A percentile compares a stretch with the other conserved stretches of the same genome.
Conservation (phyloP, 2,113 vertebrate species). For the Xiphias gladius region DNA sequence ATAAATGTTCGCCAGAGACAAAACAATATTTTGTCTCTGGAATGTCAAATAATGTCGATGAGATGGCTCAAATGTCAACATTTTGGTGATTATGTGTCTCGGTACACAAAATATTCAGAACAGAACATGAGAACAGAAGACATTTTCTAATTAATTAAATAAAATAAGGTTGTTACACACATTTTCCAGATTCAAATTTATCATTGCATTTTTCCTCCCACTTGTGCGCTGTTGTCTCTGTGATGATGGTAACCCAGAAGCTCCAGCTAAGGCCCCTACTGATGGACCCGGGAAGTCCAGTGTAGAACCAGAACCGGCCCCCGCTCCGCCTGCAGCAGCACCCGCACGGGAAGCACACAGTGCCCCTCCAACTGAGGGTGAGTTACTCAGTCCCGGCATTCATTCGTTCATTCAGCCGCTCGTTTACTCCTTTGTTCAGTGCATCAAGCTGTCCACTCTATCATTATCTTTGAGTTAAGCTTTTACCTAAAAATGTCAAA, state of each 20-base stretch:
- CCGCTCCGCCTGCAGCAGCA: conserved; percentile 30
- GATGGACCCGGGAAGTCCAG: conserved; percentile 19
- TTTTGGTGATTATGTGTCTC: background rate
- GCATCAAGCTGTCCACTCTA: background rate
- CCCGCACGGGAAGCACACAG: conserved; percentile 36
- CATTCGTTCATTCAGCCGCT: background rate
- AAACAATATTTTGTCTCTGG: background rate
- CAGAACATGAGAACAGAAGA: background rate
- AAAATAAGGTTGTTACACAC: background rate
- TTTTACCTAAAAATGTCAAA: conserved; percentile 6
- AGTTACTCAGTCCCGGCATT: conserved; percentile 6
- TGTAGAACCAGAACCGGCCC: conserved; percentile 33
- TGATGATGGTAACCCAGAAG: conserved; percentile 6
- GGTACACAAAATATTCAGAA: background rate
- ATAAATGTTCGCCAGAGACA: conserved; percentile 36
- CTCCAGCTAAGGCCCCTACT: conserved; percentile 47
- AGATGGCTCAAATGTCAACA: background rate
- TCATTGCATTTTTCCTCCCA: background rate
- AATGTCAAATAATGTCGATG: background rate
- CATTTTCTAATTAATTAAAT: background rate
- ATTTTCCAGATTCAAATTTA: background rate
- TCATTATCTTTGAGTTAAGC: background rate
- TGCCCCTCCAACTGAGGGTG: conserved; percentile 57
- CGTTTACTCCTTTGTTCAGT: background rate
- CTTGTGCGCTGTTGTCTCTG: conserved; percentile 20